phyloP scores from a whole-genome alignment of 2,888 invertebrate species.

The Dasypolia templi region DNA sequence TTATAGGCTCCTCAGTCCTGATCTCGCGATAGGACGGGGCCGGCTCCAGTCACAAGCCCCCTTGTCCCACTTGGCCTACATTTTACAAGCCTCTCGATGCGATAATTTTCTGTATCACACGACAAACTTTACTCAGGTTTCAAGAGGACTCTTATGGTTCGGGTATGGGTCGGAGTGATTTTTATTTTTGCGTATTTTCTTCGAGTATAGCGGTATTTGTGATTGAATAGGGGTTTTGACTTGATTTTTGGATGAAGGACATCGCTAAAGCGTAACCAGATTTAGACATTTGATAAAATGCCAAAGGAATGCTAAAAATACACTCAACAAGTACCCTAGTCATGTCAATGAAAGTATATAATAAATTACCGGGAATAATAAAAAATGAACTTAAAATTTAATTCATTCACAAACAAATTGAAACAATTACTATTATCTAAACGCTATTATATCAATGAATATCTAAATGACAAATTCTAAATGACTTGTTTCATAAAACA shows the following conservation, averaged over 20 bases:
- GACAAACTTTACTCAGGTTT: slow-evolving; percentile 64
- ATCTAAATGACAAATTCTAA: too few relatives aligned
- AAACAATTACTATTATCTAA: too few relatives aligned
- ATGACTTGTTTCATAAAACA: too few relatives aligned
- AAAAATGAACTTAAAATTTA: too few relatives aligned
- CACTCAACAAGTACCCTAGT: too few relatives aligned
- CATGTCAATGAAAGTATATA: too few relatives aligned
- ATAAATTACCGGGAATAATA: too few relatives aligned
- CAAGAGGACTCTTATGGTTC: slow-evolving; percentile 47
- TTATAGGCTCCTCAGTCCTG: slow-evolving; percentile 64
- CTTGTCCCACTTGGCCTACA: slow-evolving; percentile 70
- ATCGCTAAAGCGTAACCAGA: not conserved
- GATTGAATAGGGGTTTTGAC: not conserved
- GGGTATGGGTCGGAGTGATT: slow-evolving; percentile 42
- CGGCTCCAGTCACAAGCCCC: slow-evolving; percentile 62
- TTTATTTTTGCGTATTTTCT: slow-evolving; percentile 42
- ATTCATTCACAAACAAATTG: too few relatives aligned
- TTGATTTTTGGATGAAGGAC: not conserved
- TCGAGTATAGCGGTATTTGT: slow-evolving; percentile 17
- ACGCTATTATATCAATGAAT: too few relatives aligned
- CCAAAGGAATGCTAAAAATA: too few relatives aligned
- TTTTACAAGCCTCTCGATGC: slow-evolving; percentile 67
- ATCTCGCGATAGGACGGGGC: slow-evolving; percentile 67
- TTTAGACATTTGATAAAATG: not conserved
- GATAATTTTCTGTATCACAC: slow-evolving; percentile 71